phyloP scores from a whole-genome alignment of 2,888 invertebrate species.

The Meiosimyza decipiens region DNA sequence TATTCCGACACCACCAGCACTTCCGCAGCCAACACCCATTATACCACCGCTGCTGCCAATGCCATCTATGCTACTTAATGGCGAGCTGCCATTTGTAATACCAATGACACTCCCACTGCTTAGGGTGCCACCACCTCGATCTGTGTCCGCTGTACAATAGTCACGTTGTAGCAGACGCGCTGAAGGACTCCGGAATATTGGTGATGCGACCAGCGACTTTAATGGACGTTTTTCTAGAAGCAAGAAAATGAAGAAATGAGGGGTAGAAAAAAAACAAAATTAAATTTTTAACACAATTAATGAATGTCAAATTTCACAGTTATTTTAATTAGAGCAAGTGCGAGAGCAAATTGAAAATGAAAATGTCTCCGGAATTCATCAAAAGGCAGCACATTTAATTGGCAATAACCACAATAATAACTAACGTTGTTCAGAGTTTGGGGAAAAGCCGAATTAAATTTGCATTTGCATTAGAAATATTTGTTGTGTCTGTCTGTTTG shows the following conservation, averaged over 20 bases:
- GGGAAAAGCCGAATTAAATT: not conserved
- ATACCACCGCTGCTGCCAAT: not conserved
- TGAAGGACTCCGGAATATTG: slow-evolving; percentile 66
- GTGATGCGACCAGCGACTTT: slow-evolving; percentile 63
- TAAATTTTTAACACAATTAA: not conserved
- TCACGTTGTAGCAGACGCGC: slow-evolving; percentile 66
- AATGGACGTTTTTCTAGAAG: slow-evolving; percentile 66
- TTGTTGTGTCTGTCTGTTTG: not conserved
- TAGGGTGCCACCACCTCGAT: slow-evolving; percentile 51
- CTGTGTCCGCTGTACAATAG: slow-evolving; percentile 60
- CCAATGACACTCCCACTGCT: slow-evolving; percentile 51
- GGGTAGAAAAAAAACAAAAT: slow-evolving; percentile 18
- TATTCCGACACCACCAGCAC: slow-evolving; percentile 37
- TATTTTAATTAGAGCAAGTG: too few relatives aligned
- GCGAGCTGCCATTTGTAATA: slow-evolving; percentile 48
- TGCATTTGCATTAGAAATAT: not conserved
- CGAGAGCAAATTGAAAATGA: too few relatives aligned
- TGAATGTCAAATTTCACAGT: not conserved
- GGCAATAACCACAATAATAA: too few relatives aligned
- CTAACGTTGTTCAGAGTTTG: too few relatives aligned
- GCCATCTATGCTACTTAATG: slow-evolving; percentile 47
- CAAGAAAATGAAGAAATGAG: not conserved
- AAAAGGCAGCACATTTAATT: too few relatives aligned
- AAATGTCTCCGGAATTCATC: too few relatives aligned
- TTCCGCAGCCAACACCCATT: slow-evolving; percentile 38